phyloP scores from a whole-genome alignment of 1,140 invertebrate species.

The Saccostrea cuccullata region DNA sequence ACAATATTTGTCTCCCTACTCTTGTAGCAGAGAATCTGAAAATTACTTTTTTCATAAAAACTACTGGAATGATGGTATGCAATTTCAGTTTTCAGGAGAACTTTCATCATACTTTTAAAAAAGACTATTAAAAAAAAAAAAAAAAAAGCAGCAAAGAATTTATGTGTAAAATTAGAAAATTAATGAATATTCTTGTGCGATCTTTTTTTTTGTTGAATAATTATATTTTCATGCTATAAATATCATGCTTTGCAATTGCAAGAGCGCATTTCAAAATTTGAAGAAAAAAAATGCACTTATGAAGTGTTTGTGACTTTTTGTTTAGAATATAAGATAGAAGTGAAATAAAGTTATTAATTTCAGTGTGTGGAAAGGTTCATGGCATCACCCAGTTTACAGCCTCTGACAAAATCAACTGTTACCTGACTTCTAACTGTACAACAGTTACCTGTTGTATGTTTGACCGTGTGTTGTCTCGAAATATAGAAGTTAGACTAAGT shows the following conservation, averaged over 20 bases:
- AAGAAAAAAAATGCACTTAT: too few species aligned
- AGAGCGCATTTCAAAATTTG: too few species aligned
- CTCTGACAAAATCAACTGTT: background rate
- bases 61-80: slow-evolving; percentile 38
- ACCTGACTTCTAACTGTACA: slow-evolving; percentile 17
- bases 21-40: background rate
- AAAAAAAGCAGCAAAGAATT: too few species aligned
- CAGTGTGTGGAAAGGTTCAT: background rate
- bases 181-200: too few species aligned
- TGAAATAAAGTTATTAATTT: background rate
- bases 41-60: slow-evolving; percentile 4
- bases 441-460: slow-evolving; percentile 14
- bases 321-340: too few species aligned
- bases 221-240: too few species aligned
- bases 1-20: background rate
- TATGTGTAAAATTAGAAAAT: too few species aligned
- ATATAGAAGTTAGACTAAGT: slow-evolving; percentile 2
- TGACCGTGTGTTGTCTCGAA: background rate
- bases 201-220: too few species aligned
- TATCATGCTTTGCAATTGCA: too few species aligned
- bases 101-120: background rate
- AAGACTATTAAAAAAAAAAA: too few species aligned
- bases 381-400: slow-evolving; percentile 3
- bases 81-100: background rate
- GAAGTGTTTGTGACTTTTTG: too few species aligned